Conservation (phyloP, 2,797 vertebrate species). For the Pempheris klunzingeri region DNA sequence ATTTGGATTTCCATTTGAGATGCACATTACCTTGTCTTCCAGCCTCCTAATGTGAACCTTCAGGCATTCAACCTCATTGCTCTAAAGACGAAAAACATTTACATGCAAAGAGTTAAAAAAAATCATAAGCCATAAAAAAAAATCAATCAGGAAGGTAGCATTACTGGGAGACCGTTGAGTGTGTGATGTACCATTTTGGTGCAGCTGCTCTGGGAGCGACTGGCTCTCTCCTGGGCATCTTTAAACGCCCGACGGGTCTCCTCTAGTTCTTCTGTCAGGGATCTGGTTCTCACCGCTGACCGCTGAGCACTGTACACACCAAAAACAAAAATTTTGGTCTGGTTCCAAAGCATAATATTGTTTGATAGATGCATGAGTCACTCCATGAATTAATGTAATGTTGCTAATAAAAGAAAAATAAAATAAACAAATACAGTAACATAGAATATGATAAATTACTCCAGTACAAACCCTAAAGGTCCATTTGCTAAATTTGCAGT, state of each 20-base stretch:
- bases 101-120: constrained; percentile 16
- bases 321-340: background rate
- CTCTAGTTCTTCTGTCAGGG: constrained; percentile 83
- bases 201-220: constrained; percentile 71
- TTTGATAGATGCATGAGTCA: background rate
- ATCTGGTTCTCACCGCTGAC: constrained; percentile 71
- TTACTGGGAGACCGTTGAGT: background rate
- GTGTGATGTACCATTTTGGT: constrained; percentile 78
- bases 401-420: background rate
- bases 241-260: constrained; percentile 75
- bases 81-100: constrained; percentile 64
- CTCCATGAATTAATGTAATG: constrained; percentile 8
- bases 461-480: background rate
- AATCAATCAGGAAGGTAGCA: background rate
- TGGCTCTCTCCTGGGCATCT: constrained; percentile 80
- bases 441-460: constrained; percentile 1
- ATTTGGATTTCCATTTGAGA: background rate
- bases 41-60: constrained; percentile 78
- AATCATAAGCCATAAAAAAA: background rate
- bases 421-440: background rate
- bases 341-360: background rate
- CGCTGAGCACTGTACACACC: constrained; percentile 75
- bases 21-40: constrained; percentile 82
- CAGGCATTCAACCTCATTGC: constrained; percentile 79
- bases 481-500: background rate